phyloP scores from a whole-genome alignment of 1,140 invertebrate species.

The Neocloeon triangulifer region DNA sequence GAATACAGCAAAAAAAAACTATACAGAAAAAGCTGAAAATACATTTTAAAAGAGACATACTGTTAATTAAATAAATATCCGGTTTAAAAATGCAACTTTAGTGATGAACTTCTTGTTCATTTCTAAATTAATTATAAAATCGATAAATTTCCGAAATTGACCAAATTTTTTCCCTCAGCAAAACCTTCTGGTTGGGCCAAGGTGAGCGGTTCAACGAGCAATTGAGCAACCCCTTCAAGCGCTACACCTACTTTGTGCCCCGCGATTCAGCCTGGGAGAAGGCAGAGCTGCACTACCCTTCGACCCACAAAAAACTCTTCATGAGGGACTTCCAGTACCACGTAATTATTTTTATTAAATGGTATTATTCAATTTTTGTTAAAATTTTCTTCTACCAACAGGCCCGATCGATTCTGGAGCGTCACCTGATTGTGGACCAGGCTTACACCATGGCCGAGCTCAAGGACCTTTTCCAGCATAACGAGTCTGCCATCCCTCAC shows the following conservation, averaged over 20 bases:
- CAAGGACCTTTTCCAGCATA: constrained; percentile 30
- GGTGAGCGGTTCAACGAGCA: constrained; percentile 51
- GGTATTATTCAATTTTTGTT: constrained; percentile 2
- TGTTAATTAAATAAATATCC: no score
- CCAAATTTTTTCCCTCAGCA: no score
- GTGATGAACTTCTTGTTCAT: no score
- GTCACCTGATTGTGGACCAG: constrained; percentile 50
- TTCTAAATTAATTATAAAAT: no score
- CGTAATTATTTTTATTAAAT: constrained; percentile 26
- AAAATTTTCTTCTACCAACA: constrained; percentile 17
- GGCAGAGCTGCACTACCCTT: constrained; percentile 41
- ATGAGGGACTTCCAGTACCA: constrained; percentile 58
- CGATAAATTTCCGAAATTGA: no score
- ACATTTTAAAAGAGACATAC: no score
- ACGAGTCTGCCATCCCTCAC: constrained; percentile 33
- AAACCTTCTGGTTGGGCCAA: constrained; percentile 47
- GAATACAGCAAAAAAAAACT: no score
- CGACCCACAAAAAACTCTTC: constrained; percentile 59
- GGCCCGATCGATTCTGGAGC: constrained; percentile 55
- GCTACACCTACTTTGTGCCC: constrained; percentile 82
- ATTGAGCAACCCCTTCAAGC: constrained; percentile 46
- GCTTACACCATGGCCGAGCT: constrained; percentile 57
- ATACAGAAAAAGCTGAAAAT: no score
- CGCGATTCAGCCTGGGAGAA: constrained; percentile 64
- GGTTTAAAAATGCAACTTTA: no score